Evolutionary conservation across 2,113 vertebrate genomes (phyloP).

Genomic region (Felis catus): DNA sequence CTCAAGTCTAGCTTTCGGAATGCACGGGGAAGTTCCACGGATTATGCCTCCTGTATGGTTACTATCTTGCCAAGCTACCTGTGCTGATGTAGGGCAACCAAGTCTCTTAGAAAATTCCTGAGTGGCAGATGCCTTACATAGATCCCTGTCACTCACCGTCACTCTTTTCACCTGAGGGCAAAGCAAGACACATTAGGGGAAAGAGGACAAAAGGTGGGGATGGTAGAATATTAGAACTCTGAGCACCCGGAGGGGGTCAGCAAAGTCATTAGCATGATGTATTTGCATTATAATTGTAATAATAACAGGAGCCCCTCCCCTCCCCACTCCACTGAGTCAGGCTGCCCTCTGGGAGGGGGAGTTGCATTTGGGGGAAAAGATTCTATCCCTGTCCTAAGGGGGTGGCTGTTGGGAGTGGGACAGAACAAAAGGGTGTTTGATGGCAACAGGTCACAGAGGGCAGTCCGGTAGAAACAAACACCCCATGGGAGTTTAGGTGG

Average conservation of each 20-base stretch:
- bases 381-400: not conserved
- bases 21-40: not conserved
- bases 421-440: not conserved
- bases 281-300: not conserved
- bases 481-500: not conserved
- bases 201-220: not conserved
- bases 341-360: not conserved
- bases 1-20: not conserved
- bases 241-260: not conserved
- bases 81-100: not conserved
- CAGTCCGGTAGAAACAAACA: not conserved
- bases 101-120: not conserved
- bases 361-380: not conserved
- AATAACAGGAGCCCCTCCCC: not conserved
- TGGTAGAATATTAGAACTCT: not conserved
- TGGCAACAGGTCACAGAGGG: not conserved
- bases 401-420: not conserved
- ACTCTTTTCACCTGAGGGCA: not conserved
- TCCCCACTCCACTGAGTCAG: not conserved
- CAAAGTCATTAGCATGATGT: not conserved
- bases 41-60: not conserved
- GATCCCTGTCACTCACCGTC: not conserved
- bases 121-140: not conserved
- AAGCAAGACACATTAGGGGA: not conserved
- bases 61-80: not conserved